These are phyloP conservation scores for Lipophrys pholis DNA, from an alignment of 2,113 vertebrate species.

Conservation along the genomic window DNA sequence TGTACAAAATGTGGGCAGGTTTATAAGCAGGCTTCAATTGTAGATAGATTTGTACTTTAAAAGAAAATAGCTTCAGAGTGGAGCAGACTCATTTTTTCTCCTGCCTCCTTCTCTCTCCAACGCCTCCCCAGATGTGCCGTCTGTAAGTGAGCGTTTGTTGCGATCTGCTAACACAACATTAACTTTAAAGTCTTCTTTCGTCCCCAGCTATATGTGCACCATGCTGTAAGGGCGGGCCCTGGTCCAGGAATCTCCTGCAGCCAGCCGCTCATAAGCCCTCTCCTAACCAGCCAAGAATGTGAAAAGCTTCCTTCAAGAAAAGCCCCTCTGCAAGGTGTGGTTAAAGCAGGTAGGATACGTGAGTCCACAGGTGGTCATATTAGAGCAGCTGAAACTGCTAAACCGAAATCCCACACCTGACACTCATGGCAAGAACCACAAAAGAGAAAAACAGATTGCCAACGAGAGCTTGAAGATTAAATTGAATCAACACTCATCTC, in stretches of 20 bases:
- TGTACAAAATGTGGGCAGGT: constrained; percentile 23
- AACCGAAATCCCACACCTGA: constrained; percentile 73
- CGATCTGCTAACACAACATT: constrained; percentile 74
- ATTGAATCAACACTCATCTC: constrained; percentile 30
- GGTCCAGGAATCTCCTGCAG: constrained; percentile 77
- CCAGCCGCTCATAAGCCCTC: constrained; percentile 69
- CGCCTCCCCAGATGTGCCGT: constrained; percentile 68
- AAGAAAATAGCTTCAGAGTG: constrained; percentile 16
- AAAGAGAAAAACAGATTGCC: constrained; percentile 17
- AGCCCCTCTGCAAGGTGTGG: constrained; percentile 64
- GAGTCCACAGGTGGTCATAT: constrained; percentile 75
- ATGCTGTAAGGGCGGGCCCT: constrained; percentile 72
- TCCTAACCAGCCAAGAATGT: constrained; percentile 77
- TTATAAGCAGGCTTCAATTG: constrained; percentile 2
- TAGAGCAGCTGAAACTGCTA: constrained; percentile 51
- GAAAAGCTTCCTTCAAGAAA: constrained; percentile 74
- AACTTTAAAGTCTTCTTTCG: constrained; percentile 76
- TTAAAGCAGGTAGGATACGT: constrained; percentile 66
- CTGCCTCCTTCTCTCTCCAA: constrained; percentile 24
- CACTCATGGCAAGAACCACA: constrained; percentile 20
- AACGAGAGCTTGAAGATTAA: constrained; percentile 18
- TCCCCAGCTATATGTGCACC: constrained; percentile 56
- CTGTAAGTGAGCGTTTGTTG: constrained; percentile 66
- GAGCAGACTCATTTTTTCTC: constrained; percentile 11
- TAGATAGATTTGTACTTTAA: constrained; percentile 29